Evolutionary conservation across 2,888 invertebrate species (phyloP).

Genomic region (Coronaproctus castanopsis): DNA sequence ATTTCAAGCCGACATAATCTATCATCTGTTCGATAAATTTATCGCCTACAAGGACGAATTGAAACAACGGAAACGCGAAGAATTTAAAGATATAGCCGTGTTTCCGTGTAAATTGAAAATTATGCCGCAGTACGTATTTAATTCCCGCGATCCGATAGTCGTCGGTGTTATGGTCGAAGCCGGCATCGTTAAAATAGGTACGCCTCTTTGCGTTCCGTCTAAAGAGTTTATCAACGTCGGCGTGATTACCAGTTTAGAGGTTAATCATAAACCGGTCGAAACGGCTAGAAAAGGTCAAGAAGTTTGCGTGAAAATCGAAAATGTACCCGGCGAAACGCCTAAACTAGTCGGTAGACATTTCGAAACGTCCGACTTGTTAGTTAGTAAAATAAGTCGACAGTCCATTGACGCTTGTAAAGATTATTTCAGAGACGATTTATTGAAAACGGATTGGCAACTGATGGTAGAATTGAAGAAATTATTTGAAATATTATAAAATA

Average conservation of each 20-base stretch:
- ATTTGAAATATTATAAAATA: constrained; percentile 75
- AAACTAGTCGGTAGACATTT: constrained; percentile 98
- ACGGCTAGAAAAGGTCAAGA: constrained; percentile 87
- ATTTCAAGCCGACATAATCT: constrained; percentile 98
- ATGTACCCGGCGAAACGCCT: constrained; percentile 91
- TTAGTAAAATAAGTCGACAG: constrained; percentile 93
- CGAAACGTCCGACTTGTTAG: constrained; percentile 80
- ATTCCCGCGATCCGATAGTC: constrained; percentile 94
- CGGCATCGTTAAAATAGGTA: constrained; percentile 86
- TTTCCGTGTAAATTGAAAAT: constrained; percentile 80
- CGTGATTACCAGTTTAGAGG: constrained; percentile 81
- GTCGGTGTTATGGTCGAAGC: constrained; percentile 88
- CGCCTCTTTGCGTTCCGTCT: constrained; percentile 90
- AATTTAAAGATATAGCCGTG: constrained; percentile 89
- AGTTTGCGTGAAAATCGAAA: constrained; percentile 92
- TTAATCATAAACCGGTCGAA: constrained; percentile 87
- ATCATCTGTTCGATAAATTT: constrained; percentile 97
- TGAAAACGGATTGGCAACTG: constrained; percentile 93
- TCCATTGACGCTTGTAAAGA: constrained; percentile 99
- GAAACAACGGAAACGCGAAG: constrained; percentile 74
- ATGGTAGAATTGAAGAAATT: constrained; percentile 96
- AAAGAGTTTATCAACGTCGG: constrained; percentile 94
- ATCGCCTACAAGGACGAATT: constrained; percentile 78
- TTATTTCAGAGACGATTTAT: constrained; percentile 92
- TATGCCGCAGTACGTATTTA: constrained; percentile 77